Evolutionary conservation across 2,888 invertebrate species (phyloP).

Genomic region (Pseudolycoriella hygida): DNA sequence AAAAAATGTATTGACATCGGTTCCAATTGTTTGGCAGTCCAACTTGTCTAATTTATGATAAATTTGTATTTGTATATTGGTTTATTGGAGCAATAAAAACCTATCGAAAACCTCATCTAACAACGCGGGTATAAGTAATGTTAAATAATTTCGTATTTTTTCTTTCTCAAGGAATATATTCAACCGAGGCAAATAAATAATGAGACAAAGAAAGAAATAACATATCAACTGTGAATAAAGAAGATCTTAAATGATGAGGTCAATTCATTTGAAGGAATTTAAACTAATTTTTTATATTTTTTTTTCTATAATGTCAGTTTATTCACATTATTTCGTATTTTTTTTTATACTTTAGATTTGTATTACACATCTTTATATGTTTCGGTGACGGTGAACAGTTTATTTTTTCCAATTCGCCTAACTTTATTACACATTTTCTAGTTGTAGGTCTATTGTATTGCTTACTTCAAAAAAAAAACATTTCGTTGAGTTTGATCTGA

Average conservation of each 20-base stretch:
- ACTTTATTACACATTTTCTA: no score
- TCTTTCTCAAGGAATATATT: background rate
- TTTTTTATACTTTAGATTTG: no score
- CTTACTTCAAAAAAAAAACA: no score
- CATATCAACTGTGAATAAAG: background rate
- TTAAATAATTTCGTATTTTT: background rate
- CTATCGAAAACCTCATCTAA: no score
- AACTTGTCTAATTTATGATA: no score
- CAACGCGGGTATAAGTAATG: no score
- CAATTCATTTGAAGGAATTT: slow-evolving; percentile 1
- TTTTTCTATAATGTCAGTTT: background rate
- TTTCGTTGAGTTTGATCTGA: no score
- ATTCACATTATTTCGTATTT: background rate
- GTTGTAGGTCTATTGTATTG: no score
- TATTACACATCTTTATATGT: background rate
- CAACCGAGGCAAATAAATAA: slow-evolving; percentile 1
- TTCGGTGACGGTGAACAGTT: slow-evolving; percentile 1
- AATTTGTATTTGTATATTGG: no score
- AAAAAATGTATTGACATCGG: no score
- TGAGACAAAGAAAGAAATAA: background rate
- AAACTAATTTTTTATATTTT: background rate
- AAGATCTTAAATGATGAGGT: background rate
- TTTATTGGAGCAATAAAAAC: no score
- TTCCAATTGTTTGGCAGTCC: no score
- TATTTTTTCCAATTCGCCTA: background rate